Percentiles rank a stretch among this genome's conserved stretches.
phyloP scores from a whole-genome alignment of 2,797 vertebrate species.

The Dendrocincla tyrannina region DNA sequence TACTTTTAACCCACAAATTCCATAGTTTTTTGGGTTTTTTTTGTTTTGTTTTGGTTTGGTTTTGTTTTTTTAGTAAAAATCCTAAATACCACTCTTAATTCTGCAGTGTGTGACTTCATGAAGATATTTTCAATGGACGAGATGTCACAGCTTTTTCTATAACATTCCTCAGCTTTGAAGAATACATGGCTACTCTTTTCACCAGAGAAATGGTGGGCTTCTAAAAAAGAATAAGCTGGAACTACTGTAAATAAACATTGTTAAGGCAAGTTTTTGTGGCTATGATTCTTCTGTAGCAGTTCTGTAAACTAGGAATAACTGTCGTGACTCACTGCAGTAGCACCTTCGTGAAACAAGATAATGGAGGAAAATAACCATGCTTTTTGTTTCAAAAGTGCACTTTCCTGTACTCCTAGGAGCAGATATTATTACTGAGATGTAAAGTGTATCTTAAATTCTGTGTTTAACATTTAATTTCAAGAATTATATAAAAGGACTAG shows the following conservation, averaged over 20 bases:
- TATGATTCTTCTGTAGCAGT: background rate
- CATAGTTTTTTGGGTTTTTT: background rate
- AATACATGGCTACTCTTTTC: background rate
- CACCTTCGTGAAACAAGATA: background rate
- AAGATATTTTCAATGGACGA: background rate
- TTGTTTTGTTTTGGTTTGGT: too few species aligned
- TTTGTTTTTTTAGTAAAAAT: background rate
- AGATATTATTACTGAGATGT: background rate
- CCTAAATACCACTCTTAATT: background rate
- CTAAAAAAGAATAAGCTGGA: background rate
- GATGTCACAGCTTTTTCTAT: background rate
- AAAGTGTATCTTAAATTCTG: background rate
- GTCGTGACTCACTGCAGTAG: background rate
- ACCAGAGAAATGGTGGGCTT: background rate
- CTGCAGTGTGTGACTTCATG: background rate
- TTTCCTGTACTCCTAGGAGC: background rate
- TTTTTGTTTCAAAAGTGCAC: background rate
- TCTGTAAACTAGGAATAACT: background rate
- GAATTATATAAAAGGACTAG: background rate
- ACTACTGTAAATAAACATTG: background rate
- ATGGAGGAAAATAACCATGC: background rate
- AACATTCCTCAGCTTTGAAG: background rate
- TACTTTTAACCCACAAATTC: background rate
- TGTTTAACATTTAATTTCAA: background rate
- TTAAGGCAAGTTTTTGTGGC: background rate